Conservation (phyloP, 2,113 vertebrate species). For the Amia ocellicauda region DNA sequence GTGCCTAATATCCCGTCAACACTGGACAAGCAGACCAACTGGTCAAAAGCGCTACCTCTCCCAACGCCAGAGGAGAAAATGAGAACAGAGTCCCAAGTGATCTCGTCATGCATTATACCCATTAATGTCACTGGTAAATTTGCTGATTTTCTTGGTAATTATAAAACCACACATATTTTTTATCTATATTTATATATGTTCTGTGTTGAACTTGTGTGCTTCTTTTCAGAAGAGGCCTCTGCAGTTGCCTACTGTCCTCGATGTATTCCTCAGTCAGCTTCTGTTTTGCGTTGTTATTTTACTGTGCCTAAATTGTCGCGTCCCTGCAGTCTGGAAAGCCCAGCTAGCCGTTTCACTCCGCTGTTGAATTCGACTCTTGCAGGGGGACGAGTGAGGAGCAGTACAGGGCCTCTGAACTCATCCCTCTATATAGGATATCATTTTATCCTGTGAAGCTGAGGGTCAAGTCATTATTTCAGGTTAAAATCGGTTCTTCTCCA, state of each 20-base stretch:
- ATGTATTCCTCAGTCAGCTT: constrained; percentile 34
- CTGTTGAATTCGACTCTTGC: neutral
- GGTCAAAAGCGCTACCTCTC: constrained; percentile 89
- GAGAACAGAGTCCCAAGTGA: constrained; percentile 89
- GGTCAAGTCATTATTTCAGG: no score
- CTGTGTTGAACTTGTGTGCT: constrained; percentile 33
- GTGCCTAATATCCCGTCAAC: constrained; percentile 90
- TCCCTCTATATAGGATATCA: no score
- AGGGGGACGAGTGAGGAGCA: neutral
- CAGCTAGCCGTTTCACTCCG: constrained; percentile 16
- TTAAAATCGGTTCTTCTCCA: no score
- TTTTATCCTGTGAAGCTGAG: no score
- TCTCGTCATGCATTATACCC: constrained; percentile 93
- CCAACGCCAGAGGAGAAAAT: constrained; percentile 96
- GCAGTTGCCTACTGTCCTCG: constrained; percentile 29
- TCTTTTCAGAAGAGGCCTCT: constrained; percentile 37
- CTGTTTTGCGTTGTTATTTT: constrained; percentile 36
- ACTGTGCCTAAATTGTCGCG: constrained; percentile 15
- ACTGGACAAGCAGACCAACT: constrained; percentile 99
- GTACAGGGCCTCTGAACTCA: neutral
- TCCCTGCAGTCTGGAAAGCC: constrained; percentile 14
- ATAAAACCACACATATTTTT: constrained; percentile 15
- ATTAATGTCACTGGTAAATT: constrained; percentile 96
- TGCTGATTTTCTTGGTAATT: neutral
- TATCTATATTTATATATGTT: neutral